phyloP scores from a whole-genome alignment of 23 tunicate species.

The Trididemnum miniatum region DNA sequence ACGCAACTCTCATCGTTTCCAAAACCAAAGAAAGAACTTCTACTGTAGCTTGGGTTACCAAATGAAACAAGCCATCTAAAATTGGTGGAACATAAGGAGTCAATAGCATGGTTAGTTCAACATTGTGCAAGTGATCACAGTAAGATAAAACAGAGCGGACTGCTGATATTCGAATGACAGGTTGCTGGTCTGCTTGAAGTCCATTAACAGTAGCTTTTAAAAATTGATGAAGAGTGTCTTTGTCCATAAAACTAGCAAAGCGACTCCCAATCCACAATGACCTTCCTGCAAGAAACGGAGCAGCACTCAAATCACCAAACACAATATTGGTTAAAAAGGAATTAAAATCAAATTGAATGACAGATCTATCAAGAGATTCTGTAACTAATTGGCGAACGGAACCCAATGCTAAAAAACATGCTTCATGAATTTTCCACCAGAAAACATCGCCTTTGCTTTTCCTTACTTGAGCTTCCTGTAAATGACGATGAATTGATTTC shows the following conservation, averaged over 20 bases:
- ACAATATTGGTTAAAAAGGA: slow-evolving; percentile 65
- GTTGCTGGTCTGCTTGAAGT: slow-evolving; percentile 52
- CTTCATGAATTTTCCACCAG: slow-evolving; percentile 92
- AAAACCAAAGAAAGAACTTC: slow-evolving; percentile 67
- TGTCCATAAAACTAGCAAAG: slow-evolving; percentile 54
- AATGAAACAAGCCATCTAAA: slow-evolving; percentile 56
- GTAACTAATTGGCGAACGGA: slow-evolving; percentile 56
- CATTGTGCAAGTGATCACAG: slow-evolving; percentile 63
- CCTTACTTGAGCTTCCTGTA: slow-evolving; percentile 48
- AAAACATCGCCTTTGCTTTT: slow-evolving; percentile 44
- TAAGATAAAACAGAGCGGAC: slow-evolving; percentile 74
- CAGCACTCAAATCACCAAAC: slow-evolving; percentile 44
- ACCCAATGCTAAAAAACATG: slow-evolving; percentile 73
- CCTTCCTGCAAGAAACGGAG: slow-evolving; percentile 66
- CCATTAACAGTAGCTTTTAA: slow-evolving; percentile 79
- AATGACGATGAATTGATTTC: slow-evolving; percentile 60
- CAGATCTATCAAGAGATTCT: slow-evolving; percentile 40
- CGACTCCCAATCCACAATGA: slow-evolving; percentile 86
- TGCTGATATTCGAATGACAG: slow-evolving; percentile 73
- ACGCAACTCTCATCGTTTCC: slow-evolving; percentile 61
- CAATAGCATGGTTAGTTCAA: slow-evolving; percentile 23
- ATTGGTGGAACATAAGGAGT: slow-evolving; percentile 47
- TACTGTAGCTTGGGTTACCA: slow-evolving; percentile 66
- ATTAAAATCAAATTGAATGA: slow-evolving; percentile 66
- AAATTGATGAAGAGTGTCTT: slow-evolving; percentile 50